These are phyloP conservation scores for Eudemis profundana DNA, from an alignment of 2,888 invertebrate species.

Conservation along the genomic window DNA sequence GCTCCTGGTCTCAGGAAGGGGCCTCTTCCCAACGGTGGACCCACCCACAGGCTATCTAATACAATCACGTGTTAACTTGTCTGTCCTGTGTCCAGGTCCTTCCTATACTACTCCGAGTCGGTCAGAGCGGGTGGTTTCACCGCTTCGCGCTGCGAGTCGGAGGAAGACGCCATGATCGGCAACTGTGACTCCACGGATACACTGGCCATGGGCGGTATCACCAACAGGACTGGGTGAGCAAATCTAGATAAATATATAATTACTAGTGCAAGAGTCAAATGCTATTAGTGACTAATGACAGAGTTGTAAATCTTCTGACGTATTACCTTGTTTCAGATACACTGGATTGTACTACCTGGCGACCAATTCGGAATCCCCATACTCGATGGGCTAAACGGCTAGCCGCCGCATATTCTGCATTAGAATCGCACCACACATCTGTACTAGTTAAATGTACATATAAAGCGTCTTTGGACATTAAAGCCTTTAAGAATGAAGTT, in stretches of 20 bases:
- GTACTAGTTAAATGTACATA: too few relatives aligned
- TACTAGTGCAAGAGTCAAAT: not conserved
- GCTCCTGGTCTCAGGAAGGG: too few relatives aligned
- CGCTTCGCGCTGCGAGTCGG: not conserved
- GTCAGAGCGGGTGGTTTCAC: not conserved
- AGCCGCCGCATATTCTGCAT: too few relatives aligned
- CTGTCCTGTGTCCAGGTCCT: not conserved
- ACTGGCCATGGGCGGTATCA: slow-evolving; percentile 7
- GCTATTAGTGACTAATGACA: not conserved
- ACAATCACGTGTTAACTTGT: too few relatives aligned
- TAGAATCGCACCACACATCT: too few relatives aligned
- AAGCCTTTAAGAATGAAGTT: too few relatives aligned
- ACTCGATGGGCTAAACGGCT: not conserved
- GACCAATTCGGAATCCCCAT: slow-evolving; percentile 2
- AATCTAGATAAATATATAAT: not conserved
- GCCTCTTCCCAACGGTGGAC: too few relatives aligned
- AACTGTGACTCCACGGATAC: not conserved
- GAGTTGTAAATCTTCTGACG: not conserved
- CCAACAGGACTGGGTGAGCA: slow-evolving; percentile 9
- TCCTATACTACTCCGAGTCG: slow-evolving; percentile 3
- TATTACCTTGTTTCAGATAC: not conserved
- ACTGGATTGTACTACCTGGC: slow-evolving; percentile 2
- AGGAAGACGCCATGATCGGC: not conserved
- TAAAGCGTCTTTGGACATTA: too few relatives aligned
- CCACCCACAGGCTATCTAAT: too few relatives aligned